These are phyloP conservation scores for Trypoxylus dichotomus DNA, from an alignment of 1,140 invertebrate genomes.

Conservation along the genomic window DNA sequence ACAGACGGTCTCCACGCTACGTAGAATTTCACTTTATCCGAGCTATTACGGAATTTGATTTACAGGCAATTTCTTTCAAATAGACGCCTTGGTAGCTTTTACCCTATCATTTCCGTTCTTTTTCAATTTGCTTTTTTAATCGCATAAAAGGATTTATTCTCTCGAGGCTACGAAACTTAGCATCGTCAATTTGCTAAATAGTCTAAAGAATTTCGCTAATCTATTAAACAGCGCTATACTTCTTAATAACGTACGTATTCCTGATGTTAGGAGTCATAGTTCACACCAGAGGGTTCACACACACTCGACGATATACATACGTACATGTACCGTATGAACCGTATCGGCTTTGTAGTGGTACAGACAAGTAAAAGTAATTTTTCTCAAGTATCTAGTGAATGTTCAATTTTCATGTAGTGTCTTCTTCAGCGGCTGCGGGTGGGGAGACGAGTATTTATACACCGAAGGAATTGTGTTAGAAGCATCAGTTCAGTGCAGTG, in stretches of 20 bases:
- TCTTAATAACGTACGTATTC: not conserved
- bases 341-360: not conserved
- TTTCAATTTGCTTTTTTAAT: not conserved
- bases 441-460: constrained; percentile 31
- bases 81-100: not conserved
- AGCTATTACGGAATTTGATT: not conserved
- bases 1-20: not conserved
- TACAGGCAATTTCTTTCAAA: not conserved
- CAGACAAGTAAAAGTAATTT: constrained; percentile 34
- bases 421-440: constrained; percentile 25
- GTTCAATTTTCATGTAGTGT: constrained; percentile 21
- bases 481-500: constrained; percentile 34
- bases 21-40: not conserved
- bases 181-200: too few relatives aligned
- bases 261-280: not conserved
- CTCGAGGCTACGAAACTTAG: too few relatives aligned
- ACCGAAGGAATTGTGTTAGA: constrained; percentile 5
- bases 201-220: too few relatives aligned
- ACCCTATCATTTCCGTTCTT: not conserved
- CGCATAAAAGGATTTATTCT: too few relatives aligned
- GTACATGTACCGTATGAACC: not conserved
- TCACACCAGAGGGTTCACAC: not conserved
- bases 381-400: constrained; percentile 31
- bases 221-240: not conserved
- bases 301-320: not conserved